Evolutionary conservation across 1,140 invertebrate species (phyloP), one percentile per base, ranked within the genome.

Genomic region (Caenorhabditis inopinata): DNA sequence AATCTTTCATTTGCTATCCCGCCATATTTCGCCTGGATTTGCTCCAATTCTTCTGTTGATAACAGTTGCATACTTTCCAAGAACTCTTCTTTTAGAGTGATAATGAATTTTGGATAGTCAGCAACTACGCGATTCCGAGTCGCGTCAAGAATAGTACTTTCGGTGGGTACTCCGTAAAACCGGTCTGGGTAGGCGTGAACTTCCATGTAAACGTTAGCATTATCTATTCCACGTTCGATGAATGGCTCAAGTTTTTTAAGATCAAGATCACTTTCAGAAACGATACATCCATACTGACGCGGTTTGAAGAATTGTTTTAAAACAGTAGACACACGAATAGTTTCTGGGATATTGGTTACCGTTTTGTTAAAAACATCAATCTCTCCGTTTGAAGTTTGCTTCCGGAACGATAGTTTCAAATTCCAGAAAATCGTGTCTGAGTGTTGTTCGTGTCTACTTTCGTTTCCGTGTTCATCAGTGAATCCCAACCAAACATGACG

Each of bases 241-340:
- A 83, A 83, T 0, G 83, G 82, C 23, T 79, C n/a, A 42, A 83
- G 25, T n/a, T 80, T 83, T 14, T 74, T 73, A 2, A 80, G 7
- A 23, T 83, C 83, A 16, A 83, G 74, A 23, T 83, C 83, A 45
- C 51, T 51, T 14, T 74, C 53, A 21, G 82, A 83, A 11, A 83
- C 82, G 29, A 83, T 76, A 42, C 76, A 79, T 38, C 82, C 83
- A 45, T 81, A 76, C 45, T 75, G 35, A 18, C 80, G 74, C 2
- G 83, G 83, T n/a, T 83, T 79, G 46, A 83, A 47, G 49, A 83
- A 83, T 38, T 83, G 83, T 23, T 78, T 78, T 35, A 83, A 29
- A 25, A 83, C 77, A 11, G 83, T 83, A 14, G 38, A 1, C 4
- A 83, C 35, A 3, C 62, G 47, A 16, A 83, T 80, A 6, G 82